Conservation (phyloP, 2,888 invertebrate species). For the Sympetrum striolatum region DNA sequence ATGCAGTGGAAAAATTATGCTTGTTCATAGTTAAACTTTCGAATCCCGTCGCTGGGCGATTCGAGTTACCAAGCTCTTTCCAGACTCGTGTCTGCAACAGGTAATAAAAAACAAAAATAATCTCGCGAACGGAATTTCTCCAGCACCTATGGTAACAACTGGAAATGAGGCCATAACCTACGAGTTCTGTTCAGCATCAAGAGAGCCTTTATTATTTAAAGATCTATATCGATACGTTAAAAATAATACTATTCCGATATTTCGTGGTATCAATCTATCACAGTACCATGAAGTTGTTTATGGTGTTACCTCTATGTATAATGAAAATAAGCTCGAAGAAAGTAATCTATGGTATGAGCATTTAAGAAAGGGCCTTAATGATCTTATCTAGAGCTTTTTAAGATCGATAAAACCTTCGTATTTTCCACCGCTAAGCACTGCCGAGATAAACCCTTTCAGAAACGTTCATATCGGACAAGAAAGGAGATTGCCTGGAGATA, state of each 20-base stretch:
- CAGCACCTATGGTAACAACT: background rate
- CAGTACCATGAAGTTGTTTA: no score
- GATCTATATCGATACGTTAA: no score
- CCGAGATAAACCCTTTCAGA: background rate
- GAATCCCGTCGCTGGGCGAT: background rate
- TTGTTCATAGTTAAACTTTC: background rate
- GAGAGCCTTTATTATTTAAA: background rate
- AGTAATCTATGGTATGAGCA: background rate
- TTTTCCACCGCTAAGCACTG: background rate
- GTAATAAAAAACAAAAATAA: background rate
- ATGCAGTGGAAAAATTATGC: background rate
- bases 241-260: no score
- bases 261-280: no score
- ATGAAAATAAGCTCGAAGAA: background rate
- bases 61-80: background rate
- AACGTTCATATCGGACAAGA: background rate
- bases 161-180: background rate
- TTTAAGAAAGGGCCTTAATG: background rate
- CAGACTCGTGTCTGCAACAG: background rate
- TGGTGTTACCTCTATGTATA: background rate
- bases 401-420: slow-evolving; percentile 9
- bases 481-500: slow-evolving; percentile 5
- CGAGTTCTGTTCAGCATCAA: background rate
- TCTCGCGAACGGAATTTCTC: background rate
- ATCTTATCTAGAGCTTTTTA: background rate